Evolutionary conservation across 2,888 invertebrate genomes (phyloP).

Genomic region (Caradrina clavipalpis): DNA sequence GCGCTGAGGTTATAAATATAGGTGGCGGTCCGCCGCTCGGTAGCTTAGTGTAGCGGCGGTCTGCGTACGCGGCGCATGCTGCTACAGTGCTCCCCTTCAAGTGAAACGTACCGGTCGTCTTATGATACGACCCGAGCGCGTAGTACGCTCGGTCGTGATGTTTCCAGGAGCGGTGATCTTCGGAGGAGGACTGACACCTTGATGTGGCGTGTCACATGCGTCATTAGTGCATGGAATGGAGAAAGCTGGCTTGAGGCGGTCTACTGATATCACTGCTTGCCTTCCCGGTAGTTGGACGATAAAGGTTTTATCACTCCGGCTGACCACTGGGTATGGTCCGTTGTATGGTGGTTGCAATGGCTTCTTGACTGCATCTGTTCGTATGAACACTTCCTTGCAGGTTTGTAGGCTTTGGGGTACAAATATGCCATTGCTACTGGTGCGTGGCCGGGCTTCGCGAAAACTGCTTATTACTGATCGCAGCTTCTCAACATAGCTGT

Average conservation of each 20-base stretch:
- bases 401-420: constrained; percentile 28
- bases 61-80: too few species aligned
- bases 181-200: background rate
- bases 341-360: constrained; percentile 31
- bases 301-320: constrained; percentile 22
- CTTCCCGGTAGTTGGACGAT: constrained; percentile 29
- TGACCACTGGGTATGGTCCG: constrained; percentile 31
- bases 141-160: background rate
- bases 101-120: constrained; percentile 13
- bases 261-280: constrained; percentile 16
- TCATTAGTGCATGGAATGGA: constrained; percentile 1
- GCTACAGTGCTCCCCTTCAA: constrained; percentile 17
- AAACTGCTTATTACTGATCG: background rate
- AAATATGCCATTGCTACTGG: constrained; percentile 8
- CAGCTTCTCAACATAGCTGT: constrained; percentile 3
- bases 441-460: background rate
- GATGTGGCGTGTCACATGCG: background rate
- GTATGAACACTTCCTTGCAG: constrained; percentile 40
- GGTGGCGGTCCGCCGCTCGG: too few species aligned
- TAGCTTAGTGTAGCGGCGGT: too few species aligned
- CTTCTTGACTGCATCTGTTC: constrained; percentile 31
- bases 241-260: constrained; percentile 38
- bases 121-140: constrained; percentile 2
- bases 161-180: constrained; percentile 9
- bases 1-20: too few species aligned